Evolutionary conservation across 92 coral and sea anemone species (phyloP), one percentile per base, ranked within the genome.

Genomic region (Bergia sp.): DNA sequence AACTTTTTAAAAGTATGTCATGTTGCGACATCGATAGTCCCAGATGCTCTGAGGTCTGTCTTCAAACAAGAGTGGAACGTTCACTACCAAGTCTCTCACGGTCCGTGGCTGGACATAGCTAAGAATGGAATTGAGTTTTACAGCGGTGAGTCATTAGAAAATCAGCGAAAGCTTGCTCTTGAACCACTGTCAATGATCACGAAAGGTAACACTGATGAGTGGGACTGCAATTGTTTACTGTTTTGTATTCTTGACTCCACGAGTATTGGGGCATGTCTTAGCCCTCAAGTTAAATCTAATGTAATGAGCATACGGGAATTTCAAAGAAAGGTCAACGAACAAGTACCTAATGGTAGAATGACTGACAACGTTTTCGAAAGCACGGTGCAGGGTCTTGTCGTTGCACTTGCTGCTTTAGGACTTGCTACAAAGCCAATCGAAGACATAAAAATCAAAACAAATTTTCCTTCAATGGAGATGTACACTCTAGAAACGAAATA

Each of bases 1-100:
- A 84, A 84, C 79, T 74, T 69, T 2, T 65, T 84, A 71, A 71
- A 50, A 74, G 8, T 84, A 5, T 91, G 90, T 75, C 40, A 87
- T 67, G 61, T 87, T 36, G 45, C 88, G 3, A 74, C 80, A 40
- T 81, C 85, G 80, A 50, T 81, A 23, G 57, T 91, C 86, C 85
- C 93, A 18, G 53, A 67, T 13, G 95, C 89, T 37, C 85, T 90
- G 58, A 65, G 93, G 65, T 41, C 67, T 20, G 72, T 93, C 64
- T 93, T 93, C 85, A 93, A 79, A 71, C 91, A 85, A 80, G 91
- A 93, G 84, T 90, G 95, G 95, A 58, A 90, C 72, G 79, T 20
- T 7, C 82, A 76, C n/a, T 81, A 85, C 91, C 84, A 65, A 78
- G 43, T 66, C 9, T 55, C 91, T 45, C 69, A 61, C 1, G 95